These are phyloP conservation scores for Gavia stellata DNA, from an alignment of 2,113 vertebrate species.

Conservation along the genomic window DNA sequence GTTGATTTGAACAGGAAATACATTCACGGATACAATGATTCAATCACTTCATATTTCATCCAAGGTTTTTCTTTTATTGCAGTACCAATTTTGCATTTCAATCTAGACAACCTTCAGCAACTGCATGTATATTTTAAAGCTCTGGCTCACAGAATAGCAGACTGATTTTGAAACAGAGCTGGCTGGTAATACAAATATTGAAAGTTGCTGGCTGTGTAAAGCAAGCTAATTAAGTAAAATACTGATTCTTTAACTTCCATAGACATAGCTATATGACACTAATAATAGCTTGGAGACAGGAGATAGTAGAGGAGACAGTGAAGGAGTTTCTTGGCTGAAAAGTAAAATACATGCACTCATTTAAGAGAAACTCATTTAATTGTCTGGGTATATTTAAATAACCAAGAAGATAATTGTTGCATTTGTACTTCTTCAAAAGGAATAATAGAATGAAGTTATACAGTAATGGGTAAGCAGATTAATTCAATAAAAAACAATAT, in stretches of 20 bases:
- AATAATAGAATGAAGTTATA: not conserved
- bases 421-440: not conserved
- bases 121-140: not conserved
- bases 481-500: not conserved
- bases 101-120: not conserved
- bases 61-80: not conserved
- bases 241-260: not conserved
- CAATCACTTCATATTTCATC: not conserved
- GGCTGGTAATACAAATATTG: not conserved
- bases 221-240: not conserved
- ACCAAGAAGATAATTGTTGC: not conserved
- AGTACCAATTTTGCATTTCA: not conserved
- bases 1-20: not conserved
- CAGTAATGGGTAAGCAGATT: not conserved
- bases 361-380: constrained; percentile 20
- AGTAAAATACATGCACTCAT: not conserved
- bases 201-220: not conserved
- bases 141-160: not conserved
- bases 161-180: not conserved
- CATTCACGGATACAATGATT: not conserved
- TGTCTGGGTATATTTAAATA: not conserved
- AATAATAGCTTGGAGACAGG: not conserved
- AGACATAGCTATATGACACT: not conserved
- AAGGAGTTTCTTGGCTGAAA: not conserved
- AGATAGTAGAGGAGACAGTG: not conserved